Percentiles rank a stretch among this genome's conserved stretches.
Conservation (phyloP, 2,888 invertebrate species). For the Drosophila flavopinicola region DNA sequence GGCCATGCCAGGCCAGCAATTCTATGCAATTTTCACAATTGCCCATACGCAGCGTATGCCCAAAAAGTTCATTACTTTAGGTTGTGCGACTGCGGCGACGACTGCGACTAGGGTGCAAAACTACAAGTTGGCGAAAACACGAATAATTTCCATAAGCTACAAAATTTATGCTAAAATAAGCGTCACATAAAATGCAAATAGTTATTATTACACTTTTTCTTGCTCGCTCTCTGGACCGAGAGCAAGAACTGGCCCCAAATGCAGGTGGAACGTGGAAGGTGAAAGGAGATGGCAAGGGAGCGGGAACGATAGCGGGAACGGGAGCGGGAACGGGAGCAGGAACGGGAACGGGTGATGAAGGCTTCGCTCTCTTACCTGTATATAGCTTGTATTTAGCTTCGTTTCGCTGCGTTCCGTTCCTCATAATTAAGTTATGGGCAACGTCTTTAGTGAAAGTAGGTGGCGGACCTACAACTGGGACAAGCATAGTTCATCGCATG, state of each 20-base stretch:
- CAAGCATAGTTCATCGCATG: conserved; percentile 52
- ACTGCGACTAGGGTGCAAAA: conserved; percentile 21
- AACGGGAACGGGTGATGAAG: background rate
- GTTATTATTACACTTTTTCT: conserved; percentile 75
- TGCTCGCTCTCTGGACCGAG: conserved; percentile 24
- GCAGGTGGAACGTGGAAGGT: background rate
- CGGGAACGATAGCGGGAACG: background rate
- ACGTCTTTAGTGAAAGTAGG: conserved; percentile 1
- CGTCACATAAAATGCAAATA: conserved; percentile 76
- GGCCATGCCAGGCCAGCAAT: conserved; percentile 20
- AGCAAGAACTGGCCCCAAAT: background rate
- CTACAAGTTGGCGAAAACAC: conserved; percentile 56
- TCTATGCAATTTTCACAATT: conserved; percentile 61
- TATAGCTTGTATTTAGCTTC: conserved; percentile 36
- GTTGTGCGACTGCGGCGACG: conserved; percentile 30
- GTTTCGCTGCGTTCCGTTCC: conserved; percentile 48
- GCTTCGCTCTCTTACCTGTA: conserved; percentile 20
- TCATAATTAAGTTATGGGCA: conserved; percentile 64
- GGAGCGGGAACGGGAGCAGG: background rate
- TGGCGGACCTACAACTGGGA: conserved; percentile 5
- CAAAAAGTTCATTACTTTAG: conserved; percentile 68
- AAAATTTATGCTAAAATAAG: conserved; percentile 77
- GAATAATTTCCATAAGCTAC: conserved; percentile 74
- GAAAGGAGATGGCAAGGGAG: background rate
- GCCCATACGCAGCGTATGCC: conserved; percentile 68